phyloP scores from a whole-genome alignment of 2,888 invertebrate genomes.

The Tiliacea citrago region DNA sequence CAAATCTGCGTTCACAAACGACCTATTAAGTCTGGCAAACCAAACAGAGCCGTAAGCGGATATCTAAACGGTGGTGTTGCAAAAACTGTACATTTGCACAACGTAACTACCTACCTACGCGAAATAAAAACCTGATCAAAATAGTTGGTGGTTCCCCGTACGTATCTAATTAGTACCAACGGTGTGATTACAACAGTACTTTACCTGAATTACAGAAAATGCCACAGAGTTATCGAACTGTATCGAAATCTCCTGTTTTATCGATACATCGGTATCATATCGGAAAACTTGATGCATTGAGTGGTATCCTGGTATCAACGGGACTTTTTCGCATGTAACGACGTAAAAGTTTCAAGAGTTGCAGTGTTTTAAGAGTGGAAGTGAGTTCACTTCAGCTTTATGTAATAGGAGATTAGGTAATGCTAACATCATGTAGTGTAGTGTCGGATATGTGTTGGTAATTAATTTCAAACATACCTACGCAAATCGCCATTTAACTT shows the following conservation, averaged over 20 bases:
- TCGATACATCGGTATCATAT: conserved; percentile 46
- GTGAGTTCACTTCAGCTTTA: conserved; percentile 33
- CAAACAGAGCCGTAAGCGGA: background rate
- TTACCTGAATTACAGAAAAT: conserved; percentile 18
- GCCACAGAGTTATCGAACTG: conserved; percentile 13
- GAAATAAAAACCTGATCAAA: conserved; percentile 17
- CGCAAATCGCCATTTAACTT: conserved; percentile 9
- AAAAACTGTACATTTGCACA: conserved; percentile 18
- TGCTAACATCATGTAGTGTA: background rate
- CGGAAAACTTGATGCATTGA: conserved; percentile 11
- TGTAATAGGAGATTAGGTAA: conserved; percentile 28
- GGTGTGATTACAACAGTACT: conserved; percentile 9
- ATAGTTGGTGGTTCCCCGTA: conserved; percentile 40
- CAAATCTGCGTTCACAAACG: background rate
- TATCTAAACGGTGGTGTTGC: background rate
- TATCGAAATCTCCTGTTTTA: conserved; percentile 18
- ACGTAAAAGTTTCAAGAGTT: conserved; percentile 43
- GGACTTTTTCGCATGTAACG: conserved; percentile 49
- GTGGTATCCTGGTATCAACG: conserved; percentile 14
- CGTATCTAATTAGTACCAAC: background rate
- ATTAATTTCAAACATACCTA: conserved; percentile 17
- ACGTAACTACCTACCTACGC: background rate
- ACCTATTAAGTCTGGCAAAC: background rate
- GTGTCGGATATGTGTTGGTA: conserved; percentile 17
- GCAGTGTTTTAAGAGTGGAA: background rate